These are phyloP conservation scores for Sinosuthora webbiana DNA, from an alignment of 2,113 vertebrate species.

Conservation along the genomic window DNA sequence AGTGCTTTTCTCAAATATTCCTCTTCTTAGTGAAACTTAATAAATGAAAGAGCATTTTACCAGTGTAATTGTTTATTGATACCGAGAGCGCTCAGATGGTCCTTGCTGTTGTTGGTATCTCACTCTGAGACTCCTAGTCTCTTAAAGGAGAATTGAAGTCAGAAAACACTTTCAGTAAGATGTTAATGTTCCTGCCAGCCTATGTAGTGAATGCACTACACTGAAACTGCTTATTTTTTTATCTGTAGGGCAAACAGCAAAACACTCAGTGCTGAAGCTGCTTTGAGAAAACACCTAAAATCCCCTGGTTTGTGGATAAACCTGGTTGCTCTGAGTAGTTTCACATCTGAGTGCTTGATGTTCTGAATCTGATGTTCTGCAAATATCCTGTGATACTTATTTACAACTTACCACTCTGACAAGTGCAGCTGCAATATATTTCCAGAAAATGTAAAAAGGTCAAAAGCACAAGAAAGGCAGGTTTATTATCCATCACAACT, in stretches of 20 bases:
- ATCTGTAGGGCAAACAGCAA: background rate
- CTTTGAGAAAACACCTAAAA: background rate
- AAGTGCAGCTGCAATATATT: background rate
- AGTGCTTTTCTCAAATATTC: background rate
- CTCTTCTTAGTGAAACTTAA: background rate
- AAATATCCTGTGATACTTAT: background rate
- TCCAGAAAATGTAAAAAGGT: background rate
- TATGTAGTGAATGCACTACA: background rate
- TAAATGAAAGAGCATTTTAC: background rate
- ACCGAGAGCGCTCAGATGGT: background rate
- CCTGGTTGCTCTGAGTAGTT: background rate
- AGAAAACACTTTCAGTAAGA: background rate
- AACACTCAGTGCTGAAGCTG: background rate
- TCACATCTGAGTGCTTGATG: background rate
- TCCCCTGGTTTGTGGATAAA: background rate
- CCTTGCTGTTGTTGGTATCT: background rate
- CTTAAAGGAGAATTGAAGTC: background rate
- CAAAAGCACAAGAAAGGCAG: background rate
- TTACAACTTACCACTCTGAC: background rate
- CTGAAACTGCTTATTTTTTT: background rate
- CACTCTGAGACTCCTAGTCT: background rate
- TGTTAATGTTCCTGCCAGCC: background rate
- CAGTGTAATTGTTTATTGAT: background rate
- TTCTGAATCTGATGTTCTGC: background rate
- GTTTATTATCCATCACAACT: background rate